Evolutionary conservation across 2,888 invertebrate species (phyloP), one percentile per base, ranked within the genome.

Genomic region (Hylaea fasciaria): DNA sequence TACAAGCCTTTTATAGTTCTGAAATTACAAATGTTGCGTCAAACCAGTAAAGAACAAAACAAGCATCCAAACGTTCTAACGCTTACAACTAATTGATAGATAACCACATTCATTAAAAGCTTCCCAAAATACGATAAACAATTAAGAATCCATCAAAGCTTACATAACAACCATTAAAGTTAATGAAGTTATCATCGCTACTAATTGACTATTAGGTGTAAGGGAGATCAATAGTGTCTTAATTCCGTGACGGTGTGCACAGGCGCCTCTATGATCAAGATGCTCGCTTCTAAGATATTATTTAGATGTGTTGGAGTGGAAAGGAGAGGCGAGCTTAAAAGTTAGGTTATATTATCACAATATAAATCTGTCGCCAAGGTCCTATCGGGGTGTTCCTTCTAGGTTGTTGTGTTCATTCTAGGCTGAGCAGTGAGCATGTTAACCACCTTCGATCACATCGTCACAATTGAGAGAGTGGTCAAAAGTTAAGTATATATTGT

Each of bases 191-290:
- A 59, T 54, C 59, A 45, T 59, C 47, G 44, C 45, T 50, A 54
- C 54, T 59, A 59, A 59, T 54, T 59, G 59, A 49, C 59, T 50
- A 59, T 53, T 54, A 53, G 50, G n/a, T 45, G 32, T 35, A 45
- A 39, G 49, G 46, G 51, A 35, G 48, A 59, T 53, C 58, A 53
- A 59, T 53, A 53, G 39, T 48, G 48, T 44, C 53, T 59, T 58
- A 48, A 59, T 53, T 44, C 40, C 13, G 10, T 49, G 51, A 51
- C 29, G 41, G 12, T 8, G 13, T 29, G 40, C 1, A n/a, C 13
- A 40, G 14, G 11, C 39, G 49, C 22, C 5, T 32, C 51, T 41
- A 51, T 16, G 43, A 43, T 51, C 32, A 39, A 48, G 22, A 39
- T 13, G n/a, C 39, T 39, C 12, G 37, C 17, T 39, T 48, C 37